Base-by-base conservation (phyloP, 2,797 vertebrate species). In the Sparus aurata region DNA sequence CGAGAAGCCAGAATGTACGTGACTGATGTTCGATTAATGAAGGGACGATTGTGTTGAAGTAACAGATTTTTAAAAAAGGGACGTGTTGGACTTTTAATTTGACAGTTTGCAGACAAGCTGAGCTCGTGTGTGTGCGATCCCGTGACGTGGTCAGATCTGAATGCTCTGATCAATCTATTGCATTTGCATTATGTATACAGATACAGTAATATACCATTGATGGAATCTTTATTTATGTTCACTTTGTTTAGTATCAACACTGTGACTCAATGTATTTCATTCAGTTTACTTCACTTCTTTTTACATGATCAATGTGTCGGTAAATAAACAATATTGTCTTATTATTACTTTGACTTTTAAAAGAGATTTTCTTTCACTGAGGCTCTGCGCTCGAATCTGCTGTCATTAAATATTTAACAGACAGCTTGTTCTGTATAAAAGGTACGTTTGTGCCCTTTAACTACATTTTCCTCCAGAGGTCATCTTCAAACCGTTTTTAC, bases 241-340 rank as follows among this genome's bases (percentile, higher is more conserved):
- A 93, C 93, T 90, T 95, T 91, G 89, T 94, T 96, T 93, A 86
- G 94, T 95, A 94, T 94, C 87, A 94, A 91, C 94, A 96, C 95
- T 95, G 95, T 96, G 95, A 96, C 92, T 92, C 79, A 83, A 85
- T 93, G 92, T 94, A 86, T 94, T 92, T 90, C 81, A 89, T 94
- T 90, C 75, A 75, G 89, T 94, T 93, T 83, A 84, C 86, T 89
- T 90, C 91, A 93, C 92, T 94, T 94, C 87, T 95, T 95, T 96
- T 95, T 96, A 95, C 94, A 95, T 95, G 92, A 95, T 94, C 89
- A 92, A 83, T 93, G 93, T 95, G 94, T 95, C 92, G 92, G 86
- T 94, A 92, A 95, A 95, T 95, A 96, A 96, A 96, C 85, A 90
- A 91, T 91, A 89, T 91, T 94, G 90, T 95, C 90, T 94, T 95